Percentiles rank a stretch among this genome's conserved stretches.
Evolutionary conservation across 2,888 invertebrate species (phyloP).

Genomic region (Drosophila subsilvestris): DNA sequence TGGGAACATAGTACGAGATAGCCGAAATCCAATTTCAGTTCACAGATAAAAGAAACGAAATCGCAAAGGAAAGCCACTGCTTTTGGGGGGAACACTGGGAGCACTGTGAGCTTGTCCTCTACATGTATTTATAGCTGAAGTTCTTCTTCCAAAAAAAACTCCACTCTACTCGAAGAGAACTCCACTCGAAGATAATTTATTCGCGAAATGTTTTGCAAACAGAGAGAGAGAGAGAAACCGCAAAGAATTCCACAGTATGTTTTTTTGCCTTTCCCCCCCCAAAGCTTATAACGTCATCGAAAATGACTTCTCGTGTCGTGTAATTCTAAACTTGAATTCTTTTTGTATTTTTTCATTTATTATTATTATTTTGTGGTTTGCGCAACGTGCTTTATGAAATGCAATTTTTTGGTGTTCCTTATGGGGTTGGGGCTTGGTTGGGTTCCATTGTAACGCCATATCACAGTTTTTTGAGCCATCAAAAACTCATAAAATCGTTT

Average conservation of each 20-base stretch:
- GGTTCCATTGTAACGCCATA: conserved; percentile 52
- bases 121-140: conserved; percentile 28
- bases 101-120: no score
- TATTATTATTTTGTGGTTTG: conserved; percentile 52
- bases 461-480: conserved; percentile 57
- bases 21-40: background rate
- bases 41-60: background rate
- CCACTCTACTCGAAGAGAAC: background rate
- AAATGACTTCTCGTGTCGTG: conserved; percentile 58
- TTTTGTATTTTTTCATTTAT: conserved; percentile 18
- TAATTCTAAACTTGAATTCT: conserved; percentile 59
- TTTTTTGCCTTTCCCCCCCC: background rate
- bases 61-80: no score
- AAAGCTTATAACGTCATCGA: conserved; percentile 62
- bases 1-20: background rate
- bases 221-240: conserved; percentile 14
- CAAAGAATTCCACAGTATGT: conserved; percentile 27
- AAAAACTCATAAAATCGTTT: conserved; percentile 72
- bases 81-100: background rate
- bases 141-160: conserved; percentile 15
- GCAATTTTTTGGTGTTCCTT: conserved; percentile 45
- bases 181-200: conserved; percentile 52
- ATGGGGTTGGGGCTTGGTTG: conserved; percentile 36
- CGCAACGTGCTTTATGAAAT: conserved; percentile 64
- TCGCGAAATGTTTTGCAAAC: conserved; percentile 36